Evolutionary conservation across 2,888 invertebrate genomes (phyloP).

Genomic region (Podotricha telesiphe): DNA sequence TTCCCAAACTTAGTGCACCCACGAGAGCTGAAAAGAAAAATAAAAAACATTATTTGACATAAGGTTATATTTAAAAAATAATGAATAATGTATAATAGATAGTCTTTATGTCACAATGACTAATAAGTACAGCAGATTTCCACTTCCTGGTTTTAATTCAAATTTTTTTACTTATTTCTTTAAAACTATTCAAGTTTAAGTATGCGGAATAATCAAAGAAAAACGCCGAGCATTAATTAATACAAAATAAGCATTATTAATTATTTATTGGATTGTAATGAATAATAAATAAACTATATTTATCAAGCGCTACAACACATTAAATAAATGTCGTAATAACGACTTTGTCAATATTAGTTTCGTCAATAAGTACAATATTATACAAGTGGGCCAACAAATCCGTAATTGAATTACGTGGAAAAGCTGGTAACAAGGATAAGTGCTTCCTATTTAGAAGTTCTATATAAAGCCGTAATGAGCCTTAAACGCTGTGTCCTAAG

Average conservation of each 20-base stretch:
- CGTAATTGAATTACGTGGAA: constrained; percentile 20
- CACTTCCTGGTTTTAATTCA: neutral
- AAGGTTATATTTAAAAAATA: too few relatives aligned
- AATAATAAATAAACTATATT: constrained; percentile 7
- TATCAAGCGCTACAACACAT: neutral
- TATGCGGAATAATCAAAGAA: neutral
- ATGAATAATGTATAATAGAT: too few relatives aligned
- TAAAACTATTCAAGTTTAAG: neutral
- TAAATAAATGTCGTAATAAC: neutral
- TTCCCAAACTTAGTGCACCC: constrained; percentile 93
- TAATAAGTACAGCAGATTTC: too few relatives aligned
- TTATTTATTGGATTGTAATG: constrained; percentile 3
- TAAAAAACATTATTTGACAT: neutral
- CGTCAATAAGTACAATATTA: neutral
- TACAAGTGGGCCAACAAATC: neutral
- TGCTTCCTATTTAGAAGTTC: constrained; percentile 33
- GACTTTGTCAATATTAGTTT: neutral
- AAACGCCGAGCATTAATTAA: neutral
- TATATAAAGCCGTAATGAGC: constrained; percentile 2
- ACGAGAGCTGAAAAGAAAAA: constrained; percentile 90
- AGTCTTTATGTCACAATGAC: too few relatives aligned
- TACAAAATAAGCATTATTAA: neutral
- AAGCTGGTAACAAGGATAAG: constrained; percentile 30
- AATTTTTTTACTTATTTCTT: neutral
- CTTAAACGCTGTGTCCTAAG: constrained; percentile 17